Base-by-base conservation (phyloP, 2,113 vertebrate species). In the Cavia porcellus region DNA sequence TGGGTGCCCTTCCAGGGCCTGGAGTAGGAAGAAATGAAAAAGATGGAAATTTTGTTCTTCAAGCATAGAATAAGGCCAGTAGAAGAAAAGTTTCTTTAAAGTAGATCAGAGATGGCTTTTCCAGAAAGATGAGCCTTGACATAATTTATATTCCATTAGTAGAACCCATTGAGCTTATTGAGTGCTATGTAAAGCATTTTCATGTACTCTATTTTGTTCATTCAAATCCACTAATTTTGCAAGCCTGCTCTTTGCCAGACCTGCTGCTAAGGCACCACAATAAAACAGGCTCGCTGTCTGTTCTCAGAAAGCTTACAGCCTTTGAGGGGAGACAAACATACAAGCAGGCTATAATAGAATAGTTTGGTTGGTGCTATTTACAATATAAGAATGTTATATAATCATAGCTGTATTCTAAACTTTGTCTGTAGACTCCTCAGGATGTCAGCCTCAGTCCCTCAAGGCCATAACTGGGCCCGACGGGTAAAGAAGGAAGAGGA, bases 401-500 rank as follows among this genome's bases (percentile, higher is more conserved):
- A 68, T 88, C 8, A 82, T 81, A 47, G 72, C 68, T 66, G 55
- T 94, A 38, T 25, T 82, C 17, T 94, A 92, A 80, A 97, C 55
- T 32, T 92, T 95, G 32, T 77, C 72, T 92, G 28, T 70, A 95
- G 87, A 94, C 24, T 80, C 55, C 8, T 17, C 7, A 93, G 0
- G 2, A 99, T 99, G 99, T 96, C 99, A 0, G 94, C 98, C 3
- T 28, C 97, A 35, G 68, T 72, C 12, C 96, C 98, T 7, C 98
- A 98, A 0, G 98, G 99, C 2, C 99, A 99, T 64, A 90, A 97
- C 94, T 98, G 99, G 98, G 98, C 89, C 88, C 98, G 80, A 25
- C 95, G 87, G 35, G 97, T 97, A 22, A 98, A 98, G 13, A 96
- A 97, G 52, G 97, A 98, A 2, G 94, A 95, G 0, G 98, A 99